Evolutionary conservation across 2,797 vertebrate genomes (phyloP), one percentile per base, ranked within the genome.

Genomic region (Enteromius radiatus): DNA sequence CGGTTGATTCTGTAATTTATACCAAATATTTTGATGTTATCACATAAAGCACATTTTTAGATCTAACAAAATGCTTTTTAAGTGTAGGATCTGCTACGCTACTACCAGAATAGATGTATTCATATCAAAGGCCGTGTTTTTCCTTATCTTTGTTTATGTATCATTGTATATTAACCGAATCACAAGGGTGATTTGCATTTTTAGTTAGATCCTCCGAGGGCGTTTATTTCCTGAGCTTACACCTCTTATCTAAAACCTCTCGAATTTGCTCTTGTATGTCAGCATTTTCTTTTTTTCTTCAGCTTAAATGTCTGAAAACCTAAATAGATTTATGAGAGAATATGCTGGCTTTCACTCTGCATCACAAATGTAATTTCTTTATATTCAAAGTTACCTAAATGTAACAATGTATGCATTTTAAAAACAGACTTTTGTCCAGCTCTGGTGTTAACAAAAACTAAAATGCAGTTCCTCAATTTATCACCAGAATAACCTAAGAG

Each of bases 231-330:
- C 73, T 54, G 70, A 74, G 28, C 31, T 38, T 12, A 75, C 73
- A 23, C 33, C 73, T 59, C 47, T 74, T 74, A 68, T 78, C 45
- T 54, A 78, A 52, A 78, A 23, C 47, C 31, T 78, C n/a, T 68
- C 9, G 38, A 78, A 69, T 67, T 68, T 3, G 52, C 21, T 54
- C 31, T 52, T 12, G 23, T 56, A 5, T 38, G 64, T 78, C 38
- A 47, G 21, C 45, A 10, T 52, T 49, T 21, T 6, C 33, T 3
- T 12, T 10, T 28, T 43, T 5, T 3, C 43, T 52, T 11, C 5
- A 14, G 19, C 5, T 74, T 74, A 74, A 74, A 54, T n/a, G 28
- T 54, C 41, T 65, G 28, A 28, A 61, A 6, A 21, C 43, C 1
- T 5, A 36, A 65, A 67, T 67, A 47, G 4, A n/a, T 45, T 47